phyloP scores from a whole-genome alignment of 2,113 vertebrate species.

The Chaetura pelagica region DNA sequence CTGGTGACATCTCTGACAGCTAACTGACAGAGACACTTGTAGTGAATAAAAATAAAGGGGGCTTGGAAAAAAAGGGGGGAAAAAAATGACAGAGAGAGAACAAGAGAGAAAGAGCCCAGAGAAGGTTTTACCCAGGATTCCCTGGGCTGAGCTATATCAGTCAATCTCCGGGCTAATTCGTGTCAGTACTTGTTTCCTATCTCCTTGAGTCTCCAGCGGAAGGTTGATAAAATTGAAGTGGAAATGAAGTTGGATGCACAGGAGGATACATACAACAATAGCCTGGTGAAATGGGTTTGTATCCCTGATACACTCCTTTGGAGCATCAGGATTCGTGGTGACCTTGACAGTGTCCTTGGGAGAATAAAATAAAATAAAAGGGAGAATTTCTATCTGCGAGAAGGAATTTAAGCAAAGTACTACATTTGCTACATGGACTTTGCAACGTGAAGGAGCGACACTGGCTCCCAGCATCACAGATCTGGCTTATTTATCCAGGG shows the following conservation, averaged over 20 bases:
- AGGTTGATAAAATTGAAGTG: constrained; percentile 99
- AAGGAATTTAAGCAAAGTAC: neutral
- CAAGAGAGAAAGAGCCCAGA: constrained; percentile 45
- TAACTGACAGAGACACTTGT: constrained; percentile 81
- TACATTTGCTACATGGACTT: neutral
- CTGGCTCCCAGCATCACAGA: neutral
- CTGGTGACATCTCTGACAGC: constrained; percentile 81
- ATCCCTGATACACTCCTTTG: constrained; percentile 78
- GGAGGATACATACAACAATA: constrained; percentile 85
- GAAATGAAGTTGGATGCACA: constrained; percentile 96
- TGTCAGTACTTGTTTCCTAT: constrained; percentile 95
- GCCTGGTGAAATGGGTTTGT: constrained; percentile 81
- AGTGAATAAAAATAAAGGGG: neutral
- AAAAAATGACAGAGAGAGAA: neutral
- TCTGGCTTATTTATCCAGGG: neutral
- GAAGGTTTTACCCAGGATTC: constrained; percentile 82
- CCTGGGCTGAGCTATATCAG: constrained; percentile 87
- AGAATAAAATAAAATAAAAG: constrained; percentile 47
- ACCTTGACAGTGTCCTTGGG: constrained; percentile 90
- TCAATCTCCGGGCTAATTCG: constrained; percentile 95
- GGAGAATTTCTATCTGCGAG: constrained; percentile 3
- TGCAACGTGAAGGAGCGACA: accelerated
- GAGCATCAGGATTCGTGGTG: constrained; percentile 74
- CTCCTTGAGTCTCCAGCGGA: constrained; percentile 89
- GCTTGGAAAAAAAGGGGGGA: neutral